Conservation (phyloP, 1,140 invertebrate species). For the Coptotermes formosanus region DNA sequence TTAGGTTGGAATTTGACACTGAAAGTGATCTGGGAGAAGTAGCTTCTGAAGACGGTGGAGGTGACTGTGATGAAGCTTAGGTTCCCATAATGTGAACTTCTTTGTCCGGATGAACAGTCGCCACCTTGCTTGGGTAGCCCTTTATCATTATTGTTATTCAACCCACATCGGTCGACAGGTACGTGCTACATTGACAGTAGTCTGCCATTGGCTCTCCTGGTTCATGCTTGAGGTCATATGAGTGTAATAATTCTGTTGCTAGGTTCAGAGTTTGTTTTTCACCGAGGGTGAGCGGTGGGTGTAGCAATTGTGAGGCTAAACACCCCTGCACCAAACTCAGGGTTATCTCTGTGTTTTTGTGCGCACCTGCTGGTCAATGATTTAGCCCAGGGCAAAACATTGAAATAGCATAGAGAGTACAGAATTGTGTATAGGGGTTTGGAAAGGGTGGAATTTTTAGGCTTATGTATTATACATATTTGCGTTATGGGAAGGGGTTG, state of each 20-base stretch:
- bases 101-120: too few relatives aligned
- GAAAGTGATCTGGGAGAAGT: too few relatives aligned
- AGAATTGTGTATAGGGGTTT: neutral
- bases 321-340: neutral
- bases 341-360: neutral
- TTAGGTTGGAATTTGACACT: too few relatives aligned
- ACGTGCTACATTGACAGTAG: neutral
- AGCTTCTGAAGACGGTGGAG: too few relatives aligned
- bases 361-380: neutral
- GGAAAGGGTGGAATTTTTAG: neutral
- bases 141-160: too few relatives aligned
- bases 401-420: neutral
- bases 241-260: constrained; percentile 6
- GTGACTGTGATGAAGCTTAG: too few relatives aligned
- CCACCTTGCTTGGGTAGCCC: too few relatives aligned
- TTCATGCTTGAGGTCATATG: neutral
- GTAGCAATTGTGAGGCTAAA: neutral
- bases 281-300: neutral
- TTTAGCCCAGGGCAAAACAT: constrained; percentile 14
- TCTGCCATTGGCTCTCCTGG: neutral
- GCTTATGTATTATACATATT: neutral
- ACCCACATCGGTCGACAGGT: neutral
- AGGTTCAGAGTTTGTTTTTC: neutral
- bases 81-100: too few relatives aligned
- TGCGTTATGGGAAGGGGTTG: neutral